Conservation (phyloP, 92 coral and sea anemone genomes). For the Phenganax stokvisi region DNA sequence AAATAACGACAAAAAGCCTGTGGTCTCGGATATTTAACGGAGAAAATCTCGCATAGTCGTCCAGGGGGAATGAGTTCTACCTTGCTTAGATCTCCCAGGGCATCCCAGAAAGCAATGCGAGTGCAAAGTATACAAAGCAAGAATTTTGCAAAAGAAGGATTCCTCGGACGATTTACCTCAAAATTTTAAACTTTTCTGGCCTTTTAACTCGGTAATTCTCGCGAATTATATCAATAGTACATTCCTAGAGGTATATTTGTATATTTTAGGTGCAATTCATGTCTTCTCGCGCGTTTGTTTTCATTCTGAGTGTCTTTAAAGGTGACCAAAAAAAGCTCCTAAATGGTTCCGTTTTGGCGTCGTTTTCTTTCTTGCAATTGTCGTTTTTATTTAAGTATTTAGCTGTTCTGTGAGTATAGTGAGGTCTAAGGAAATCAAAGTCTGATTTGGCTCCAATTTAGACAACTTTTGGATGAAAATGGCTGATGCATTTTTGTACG, state of each 20-base stretch:
- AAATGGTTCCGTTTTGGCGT: neutral
- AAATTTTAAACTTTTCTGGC: slow-evolving; percentile 1
- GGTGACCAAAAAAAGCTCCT: too few species aligned
- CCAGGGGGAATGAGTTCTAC: too few species aligned
- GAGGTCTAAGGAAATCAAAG: too few species aligned
- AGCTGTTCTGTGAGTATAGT: neutral
- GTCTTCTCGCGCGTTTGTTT: neutral
- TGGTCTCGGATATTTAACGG: too few species aligned
- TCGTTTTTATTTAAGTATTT: neutral
- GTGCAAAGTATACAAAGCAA: neutral
- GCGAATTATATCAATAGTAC: neutral
- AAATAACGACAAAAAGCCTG: too few species aligned
- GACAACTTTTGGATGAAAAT: too few species aligned
- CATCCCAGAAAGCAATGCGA: too few species aligned
- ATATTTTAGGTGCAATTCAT: neutral
- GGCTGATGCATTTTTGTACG: too few species aligned
- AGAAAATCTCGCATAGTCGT: too few species aligned
- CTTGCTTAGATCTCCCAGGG: too few species aligned
- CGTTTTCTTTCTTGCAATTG: neutral
- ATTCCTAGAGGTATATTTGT: neutral
- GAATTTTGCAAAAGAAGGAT: neutral
- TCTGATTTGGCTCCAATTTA: too few species aligned
- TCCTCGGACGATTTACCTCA: neutral
- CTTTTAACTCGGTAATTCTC: slow-evolving; percentile 22
- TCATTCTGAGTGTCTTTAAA: neutral